Conservation (phyloP, 1,140 invertebrate genomes). For the Brachionus rotundiformis region DNA sequence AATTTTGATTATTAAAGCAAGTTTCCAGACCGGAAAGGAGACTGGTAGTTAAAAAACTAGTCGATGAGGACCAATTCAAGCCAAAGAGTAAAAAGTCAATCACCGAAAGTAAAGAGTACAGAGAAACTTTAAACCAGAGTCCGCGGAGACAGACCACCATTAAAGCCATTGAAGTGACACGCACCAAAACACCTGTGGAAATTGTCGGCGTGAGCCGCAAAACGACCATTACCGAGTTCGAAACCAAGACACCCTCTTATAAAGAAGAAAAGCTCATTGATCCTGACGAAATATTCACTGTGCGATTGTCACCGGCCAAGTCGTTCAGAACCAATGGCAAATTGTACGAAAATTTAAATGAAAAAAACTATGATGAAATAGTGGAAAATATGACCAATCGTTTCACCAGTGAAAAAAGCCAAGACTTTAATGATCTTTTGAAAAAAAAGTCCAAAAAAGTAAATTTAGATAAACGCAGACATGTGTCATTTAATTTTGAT, state of each 20-base stretch:
- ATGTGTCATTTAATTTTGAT: background rate
- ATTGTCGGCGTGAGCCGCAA: background rate
- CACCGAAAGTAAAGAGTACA: background rate
- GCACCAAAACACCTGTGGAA: background rate
- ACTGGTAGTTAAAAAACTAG: slow-evolving; percentile 15
- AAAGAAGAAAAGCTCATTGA: background rate
- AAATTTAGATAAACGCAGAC: slow-evolving; percentile 19
- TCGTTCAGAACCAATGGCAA: background rate
- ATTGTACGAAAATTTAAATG: slow-evolving; percentile 26
- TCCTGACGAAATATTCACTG: slow-evolving; percentile 10
- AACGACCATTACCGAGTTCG: background rate
- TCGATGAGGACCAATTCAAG: slow-evolving; percentile 5
- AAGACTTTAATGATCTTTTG: background rate
- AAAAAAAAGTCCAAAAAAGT: slow-evolving; percentile 34
- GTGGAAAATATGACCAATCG: slow-evolving; percentile 12
- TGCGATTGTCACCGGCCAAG: background rate
- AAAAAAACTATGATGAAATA: slow-evolving; percentile 37
- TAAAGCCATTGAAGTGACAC: background rate
- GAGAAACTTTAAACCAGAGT: background rate
- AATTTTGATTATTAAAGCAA: too few species aligned
- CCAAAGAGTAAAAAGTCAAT: background rate
- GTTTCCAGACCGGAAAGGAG: background rate
- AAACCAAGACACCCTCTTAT: background rate
- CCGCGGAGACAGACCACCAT: background rate
- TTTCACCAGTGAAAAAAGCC: background rate